Conservation (phyloP, 2,113 vertebrate species). For the Pterocles gutturalis region DNA sequence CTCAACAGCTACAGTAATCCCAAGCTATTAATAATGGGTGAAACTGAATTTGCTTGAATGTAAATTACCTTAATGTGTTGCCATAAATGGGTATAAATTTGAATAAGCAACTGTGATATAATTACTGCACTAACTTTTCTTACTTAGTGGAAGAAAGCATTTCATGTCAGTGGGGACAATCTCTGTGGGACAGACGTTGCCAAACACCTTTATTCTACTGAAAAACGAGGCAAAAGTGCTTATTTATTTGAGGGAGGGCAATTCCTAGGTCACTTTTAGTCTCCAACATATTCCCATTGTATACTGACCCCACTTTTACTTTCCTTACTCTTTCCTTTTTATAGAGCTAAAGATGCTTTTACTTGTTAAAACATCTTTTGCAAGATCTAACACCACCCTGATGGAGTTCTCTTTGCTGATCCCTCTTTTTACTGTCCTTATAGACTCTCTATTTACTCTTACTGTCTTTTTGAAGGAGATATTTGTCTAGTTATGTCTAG, state of each 20-base stretch:
- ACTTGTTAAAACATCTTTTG: background rate
- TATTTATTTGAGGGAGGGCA: background rate
- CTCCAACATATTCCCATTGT: background rate
- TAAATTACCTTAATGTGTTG: slow-evolving; percentile 20
- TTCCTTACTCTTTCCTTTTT: background rate
- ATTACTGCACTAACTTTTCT: slow-evolving; percentile 13
- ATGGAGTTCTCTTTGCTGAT: background rate
- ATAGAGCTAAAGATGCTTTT: background rate
- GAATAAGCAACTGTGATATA: slow-evolving; percentile 27
- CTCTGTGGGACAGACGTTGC: background rate
- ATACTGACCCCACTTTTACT: background rate
- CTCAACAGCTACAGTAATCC: background rate
- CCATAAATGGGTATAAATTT: slow-evolving; percentile 25
- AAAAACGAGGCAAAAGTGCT: background rate
- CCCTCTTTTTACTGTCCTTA: background rate
- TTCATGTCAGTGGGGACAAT: background rate
- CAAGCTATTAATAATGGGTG: background rate
- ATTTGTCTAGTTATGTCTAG: background rate
- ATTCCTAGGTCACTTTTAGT: background rate
- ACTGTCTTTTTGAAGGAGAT: background rate
- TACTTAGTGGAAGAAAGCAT: background rate
- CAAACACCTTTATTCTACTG: background rate
- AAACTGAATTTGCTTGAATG: slow-evolving; percentile 20
- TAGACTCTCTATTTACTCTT: background rate
- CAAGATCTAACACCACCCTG: background rate